These are phyloP conservation scores for Chiloscyllium plagiosum DNA, from an alignment of 2,113 vertebrate genomes.

Conservation along the genomic window DNA sequence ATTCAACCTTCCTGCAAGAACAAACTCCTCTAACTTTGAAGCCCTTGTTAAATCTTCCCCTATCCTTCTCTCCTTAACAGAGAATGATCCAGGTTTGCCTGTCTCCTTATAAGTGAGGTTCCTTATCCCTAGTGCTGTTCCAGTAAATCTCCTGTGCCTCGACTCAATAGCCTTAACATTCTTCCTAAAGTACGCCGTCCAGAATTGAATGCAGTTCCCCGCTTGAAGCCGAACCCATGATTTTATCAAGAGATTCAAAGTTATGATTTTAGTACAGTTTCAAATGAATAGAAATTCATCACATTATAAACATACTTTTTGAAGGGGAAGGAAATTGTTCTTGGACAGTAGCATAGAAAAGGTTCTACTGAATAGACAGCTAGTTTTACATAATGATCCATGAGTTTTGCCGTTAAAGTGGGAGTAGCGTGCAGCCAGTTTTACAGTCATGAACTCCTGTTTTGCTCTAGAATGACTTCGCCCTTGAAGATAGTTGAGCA, in stretches of 20 bases:
- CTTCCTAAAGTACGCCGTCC: neutral
- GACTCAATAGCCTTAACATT: neutral
- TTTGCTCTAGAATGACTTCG: neutral
- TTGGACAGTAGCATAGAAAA: neutral
- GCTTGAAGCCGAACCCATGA: neutral
- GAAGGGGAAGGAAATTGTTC: neutral
- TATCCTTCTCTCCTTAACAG: too few species aligned
- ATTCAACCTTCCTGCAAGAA: too few species aligned
- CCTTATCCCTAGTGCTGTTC: neutral
- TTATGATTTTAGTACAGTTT: neutral
- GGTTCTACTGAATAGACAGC: neutral
- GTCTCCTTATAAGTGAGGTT: neutral
- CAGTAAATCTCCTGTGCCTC: neutral
- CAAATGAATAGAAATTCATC: neutral
- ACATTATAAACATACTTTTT: neutral
- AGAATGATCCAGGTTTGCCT: neutral
- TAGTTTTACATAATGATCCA: neutral
- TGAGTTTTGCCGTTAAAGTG: neutral
- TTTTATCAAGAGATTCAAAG: neutral
- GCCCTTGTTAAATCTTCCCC: neutral
- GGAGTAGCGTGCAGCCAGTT: neutral
- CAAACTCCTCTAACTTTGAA: too few species aligned
- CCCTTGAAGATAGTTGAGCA: neutral
- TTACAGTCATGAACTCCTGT: neutral
- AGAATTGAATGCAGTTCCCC: neutral